Evolutionary conservation across 1,140 invertebrate genomes (phyloP).

Genomic region (Polyergus mexicanus): DNA sequence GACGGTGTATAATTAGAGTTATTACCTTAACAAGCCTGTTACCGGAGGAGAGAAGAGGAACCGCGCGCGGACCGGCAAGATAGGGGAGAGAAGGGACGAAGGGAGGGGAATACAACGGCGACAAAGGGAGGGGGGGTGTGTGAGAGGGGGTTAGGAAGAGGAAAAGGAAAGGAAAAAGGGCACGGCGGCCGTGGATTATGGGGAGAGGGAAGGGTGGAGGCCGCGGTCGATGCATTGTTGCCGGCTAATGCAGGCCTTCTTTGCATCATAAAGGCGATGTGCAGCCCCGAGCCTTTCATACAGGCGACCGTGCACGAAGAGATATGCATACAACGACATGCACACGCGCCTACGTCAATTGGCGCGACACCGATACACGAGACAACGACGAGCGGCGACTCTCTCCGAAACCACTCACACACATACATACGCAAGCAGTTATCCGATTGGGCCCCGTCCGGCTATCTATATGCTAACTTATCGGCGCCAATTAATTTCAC

Average conservation of each 20-base stretch:
- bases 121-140: neutral
- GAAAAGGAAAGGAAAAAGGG: neutral
- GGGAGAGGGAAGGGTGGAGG: slow-evolving; percentile 21
- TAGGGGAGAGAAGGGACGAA: neutral
- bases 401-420: slow-evolving; percentile 49
- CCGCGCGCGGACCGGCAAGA: neutral
- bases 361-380: slow-evolving; percentile 15
- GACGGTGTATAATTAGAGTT: slow-evolving; percentile 80
- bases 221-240: slow-evolving; percentile 75
- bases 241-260: slow-evolving; percentile 78
- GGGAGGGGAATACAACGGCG: neutral
- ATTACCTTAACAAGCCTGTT: slow-evolving; percentile 82
- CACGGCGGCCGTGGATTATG: neutral
- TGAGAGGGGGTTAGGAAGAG: neutral
- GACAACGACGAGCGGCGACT: neutral
- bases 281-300: slow-evolving; percentile 73
- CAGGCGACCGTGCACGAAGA: slow-evolving; percentile 65
- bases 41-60: slow-evolving; percentile 69
- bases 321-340: slow-evolving; percentile 57
- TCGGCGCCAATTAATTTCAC: slow-evolving; percentile 73
- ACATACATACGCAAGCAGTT: slow-evolving; percentile 28
- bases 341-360: slow-evolving; percentile 34
- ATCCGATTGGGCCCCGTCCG: slow-evolving; percentile 45
- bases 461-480: slow-evolving; percentile 69
- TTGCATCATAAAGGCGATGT: slow-evolving; percentile 79